These are phyloP conservation scores for Dasypogon diadema DNA, from an alignment of 2,888 invertebrate species.

Conservation along the genomic window DNA sequence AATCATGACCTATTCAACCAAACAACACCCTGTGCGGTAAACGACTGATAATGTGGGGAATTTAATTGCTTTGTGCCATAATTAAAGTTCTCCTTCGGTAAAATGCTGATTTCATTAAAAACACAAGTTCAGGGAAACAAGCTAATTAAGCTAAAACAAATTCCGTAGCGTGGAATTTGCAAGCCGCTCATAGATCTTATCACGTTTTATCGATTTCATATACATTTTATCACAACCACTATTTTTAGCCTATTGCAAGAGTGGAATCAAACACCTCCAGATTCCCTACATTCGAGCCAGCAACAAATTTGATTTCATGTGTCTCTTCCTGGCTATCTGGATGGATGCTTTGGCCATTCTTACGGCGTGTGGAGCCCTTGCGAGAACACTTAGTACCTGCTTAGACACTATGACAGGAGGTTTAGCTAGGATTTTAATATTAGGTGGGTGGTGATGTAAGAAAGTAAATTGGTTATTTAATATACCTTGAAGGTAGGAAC, in stretches of 20 bases:
- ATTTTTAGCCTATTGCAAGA: slow-evolving; percentile 65
- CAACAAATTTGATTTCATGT: slow-evolving; percentile 68
- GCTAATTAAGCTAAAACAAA: too few relatives aligned
- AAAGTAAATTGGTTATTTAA: neutral
- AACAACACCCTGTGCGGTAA: too few relatives aligned
- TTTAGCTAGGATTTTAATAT: slow-evolving; percentile 70
- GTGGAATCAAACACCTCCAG: slow-evolving; percentile 66
- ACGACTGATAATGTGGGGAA: too few relatives aligned
- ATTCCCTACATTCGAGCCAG: slow-evolving; percentile 68
- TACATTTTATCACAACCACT: neutral
- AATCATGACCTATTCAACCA: too few relatives aligned
- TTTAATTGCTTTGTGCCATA: too few relatives aligned
- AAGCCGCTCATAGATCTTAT: neutral
- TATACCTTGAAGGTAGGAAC: slow-evolving; percentile 63
- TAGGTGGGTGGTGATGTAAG: slow-evolving; percentile 63
- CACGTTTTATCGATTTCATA: slow-evolving; percentile 4
- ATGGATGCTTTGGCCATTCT: slow-evolving; percentile 71
- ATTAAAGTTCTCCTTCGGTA: too few relatives aligned
- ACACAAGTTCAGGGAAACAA: too few relatives aligned
- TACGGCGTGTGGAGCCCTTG: slow-evolving; percentile 71
- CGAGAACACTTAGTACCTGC: slow-evolving; percentile 72
- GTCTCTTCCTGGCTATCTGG: slow-evolving; percentile 71
- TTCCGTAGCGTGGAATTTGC: too few relatives aligned
- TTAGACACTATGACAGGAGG: slow-evolving; percentile 73
- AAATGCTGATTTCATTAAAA: too few relatives aligned